These are phyloP conservation scores for Notodonta dromedarius DNA, from an alignment of 2,888 invertebrate species.

Conservation along the genomic window DNA sequence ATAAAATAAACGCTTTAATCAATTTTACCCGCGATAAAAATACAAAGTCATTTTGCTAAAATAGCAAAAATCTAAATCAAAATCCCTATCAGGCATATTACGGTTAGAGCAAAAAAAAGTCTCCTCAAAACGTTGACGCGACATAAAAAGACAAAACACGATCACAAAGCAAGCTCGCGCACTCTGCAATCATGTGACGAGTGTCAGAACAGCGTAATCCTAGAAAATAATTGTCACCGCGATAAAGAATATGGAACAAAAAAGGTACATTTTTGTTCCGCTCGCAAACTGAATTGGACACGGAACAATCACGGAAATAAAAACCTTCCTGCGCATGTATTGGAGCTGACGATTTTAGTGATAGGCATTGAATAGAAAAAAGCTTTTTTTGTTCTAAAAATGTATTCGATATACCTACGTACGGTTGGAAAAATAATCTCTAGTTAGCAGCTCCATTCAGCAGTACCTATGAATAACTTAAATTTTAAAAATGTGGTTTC, in stretches of 20 bases:
- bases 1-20: no score
- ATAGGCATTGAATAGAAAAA: background rate
- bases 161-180: constrained; percentile 11
- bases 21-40: no score
- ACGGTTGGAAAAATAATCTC: background rate
- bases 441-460: no score
- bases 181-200: constrained; percentile 4
- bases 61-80: no score
- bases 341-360: constrained; percentile 3
- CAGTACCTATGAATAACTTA: no score
- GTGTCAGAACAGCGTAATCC: constrained; percentile 14
- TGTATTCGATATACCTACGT: background rate
- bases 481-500: no score
- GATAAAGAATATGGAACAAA: constrained; percentile 5
- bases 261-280: constrained; percentile 1
- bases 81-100: no score
- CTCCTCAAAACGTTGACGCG: no score
- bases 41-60: no score
- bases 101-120: no score
- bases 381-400: background rate
- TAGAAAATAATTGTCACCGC: constrained; percentile 19
- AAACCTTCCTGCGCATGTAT: constrained; percentile 7
- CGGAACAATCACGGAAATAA: constrained; percentile 11
- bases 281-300: constrained; percentile 1
- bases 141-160: constrained; percentile 12